Conservation (phyloP, 2,797 vertebrate species). For the Rhyacichthys aspro region DNA sequence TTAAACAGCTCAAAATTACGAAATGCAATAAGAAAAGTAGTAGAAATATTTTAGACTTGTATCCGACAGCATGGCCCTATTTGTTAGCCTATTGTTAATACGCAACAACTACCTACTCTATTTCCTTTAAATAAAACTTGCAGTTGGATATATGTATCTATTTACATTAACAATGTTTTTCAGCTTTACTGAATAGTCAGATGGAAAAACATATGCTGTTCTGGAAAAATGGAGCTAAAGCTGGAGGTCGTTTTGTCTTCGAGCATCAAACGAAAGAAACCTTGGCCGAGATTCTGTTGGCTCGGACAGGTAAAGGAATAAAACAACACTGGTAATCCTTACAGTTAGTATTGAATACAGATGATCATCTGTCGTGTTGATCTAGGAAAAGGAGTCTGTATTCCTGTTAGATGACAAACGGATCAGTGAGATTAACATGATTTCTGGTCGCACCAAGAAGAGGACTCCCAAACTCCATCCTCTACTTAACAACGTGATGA, state of each 20-base stretch:
- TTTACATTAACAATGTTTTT: not conserved
- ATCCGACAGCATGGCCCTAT: not conserved
- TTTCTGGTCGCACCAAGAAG: conserved; percentile 90
- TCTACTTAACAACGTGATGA: conserved; percentile 83
- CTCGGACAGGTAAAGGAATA: conserved; percentile 86
- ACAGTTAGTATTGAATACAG: not conserved
- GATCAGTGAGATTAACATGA: conserved; percentile 91
- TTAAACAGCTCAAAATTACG: no score
- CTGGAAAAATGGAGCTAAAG: conserved; percentile 86
- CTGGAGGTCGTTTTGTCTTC: conserved; percentile 90
- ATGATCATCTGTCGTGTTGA: not conserved
- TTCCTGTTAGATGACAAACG: conserved; percentile 90
- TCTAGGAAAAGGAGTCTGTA: conserved; percentile 91
- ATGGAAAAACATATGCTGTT: conserved; percentile 18
- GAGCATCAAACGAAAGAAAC: conserved; percentile 91
- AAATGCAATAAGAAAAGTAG: no score
- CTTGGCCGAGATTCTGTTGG: conserved; percentile 93
- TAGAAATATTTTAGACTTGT: no score
- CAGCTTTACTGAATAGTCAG: not conserved
- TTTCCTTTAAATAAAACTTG: no score
- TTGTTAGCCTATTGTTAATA: not conserved
- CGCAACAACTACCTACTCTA: not conserved
- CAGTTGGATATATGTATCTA: no score
- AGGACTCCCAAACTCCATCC: conserved; percentile 86
- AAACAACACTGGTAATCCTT: no score